Conservation (phyloP, 2,113 vertebrate species). For the Desmodus rotundus region DNA sequence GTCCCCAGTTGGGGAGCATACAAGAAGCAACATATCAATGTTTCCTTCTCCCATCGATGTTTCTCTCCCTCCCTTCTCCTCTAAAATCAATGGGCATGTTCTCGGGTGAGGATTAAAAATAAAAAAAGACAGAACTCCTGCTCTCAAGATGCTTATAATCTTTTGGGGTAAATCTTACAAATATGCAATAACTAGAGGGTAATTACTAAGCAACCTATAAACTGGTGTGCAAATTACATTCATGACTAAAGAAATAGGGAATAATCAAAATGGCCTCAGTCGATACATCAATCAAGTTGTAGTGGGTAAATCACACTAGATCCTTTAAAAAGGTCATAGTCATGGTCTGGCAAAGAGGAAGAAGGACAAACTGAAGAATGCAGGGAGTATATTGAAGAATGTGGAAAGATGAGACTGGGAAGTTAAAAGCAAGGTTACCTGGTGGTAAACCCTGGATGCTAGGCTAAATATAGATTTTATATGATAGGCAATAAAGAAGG, state of each 20-base stretch:
- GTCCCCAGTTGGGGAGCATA: no score
- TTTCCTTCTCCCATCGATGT: no score
- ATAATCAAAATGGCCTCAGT: neutral
- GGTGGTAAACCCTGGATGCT: neutral
- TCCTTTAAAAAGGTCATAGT: neutral
- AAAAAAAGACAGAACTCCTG: neutral
- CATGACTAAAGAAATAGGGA: neutral
- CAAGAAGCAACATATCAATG: no score
- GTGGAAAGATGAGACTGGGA: neutral
- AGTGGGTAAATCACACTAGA: neutral
- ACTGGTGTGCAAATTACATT: neutral
- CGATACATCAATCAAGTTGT: neutral
- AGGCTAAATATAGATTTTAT: neutral
- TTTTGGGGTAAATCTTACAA: constrained; percentile 18
- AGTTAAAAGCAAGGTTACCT: neutral
- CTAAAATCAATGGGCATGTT: no score
- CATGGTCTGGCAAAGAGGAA: neutral
- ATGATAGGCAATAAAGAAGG: neutral
- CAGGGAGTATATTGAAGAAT: neutral
- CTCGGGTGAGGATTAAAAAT: no score
- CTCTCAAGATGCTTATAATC: constrained; percentile 11
- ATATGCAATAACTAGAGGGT: neutral
- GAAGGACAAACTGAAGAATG: neutral
- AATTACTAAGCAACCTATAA: constrained; percentile 23
- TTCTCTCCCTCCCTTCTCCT: no score